These are phyloP conservation scores for Passer montanus DNA, from an alignment of 2,113 vertebrate genomes.

Conservation along the genomic window DNA sequence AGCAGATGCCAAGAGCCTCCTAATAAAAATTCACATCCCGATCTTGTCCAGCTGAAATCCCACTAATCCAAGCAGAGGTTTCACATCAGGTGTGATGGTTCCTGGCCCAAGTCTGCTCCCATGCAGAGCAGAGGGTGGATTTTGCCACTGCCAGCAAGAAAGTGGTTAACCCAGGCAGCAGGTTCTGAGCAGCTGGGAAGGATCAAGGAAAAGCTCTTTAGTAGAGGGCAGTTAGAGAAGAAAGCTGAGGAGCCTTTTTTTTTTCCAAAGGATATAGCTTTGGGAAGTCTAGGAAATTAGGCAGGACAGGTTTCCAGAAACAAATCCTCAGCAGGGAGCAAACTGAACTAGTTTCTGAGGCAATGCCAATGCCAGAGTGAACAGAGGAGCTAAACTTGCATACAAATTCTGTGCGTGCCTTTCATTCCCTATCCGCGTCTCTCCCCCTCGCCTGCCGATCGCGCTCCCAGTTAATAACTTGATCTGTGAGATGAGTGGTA, in stretches of 20 bases:
- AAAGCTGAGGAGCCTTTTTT: background rate
- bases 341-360: conserved; percentile 12
- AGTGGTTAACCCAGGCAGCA: background rate
- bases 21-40: background rate
- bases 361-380: background rate
- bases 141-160: background rate
- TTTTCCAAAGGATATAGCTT: background rate
- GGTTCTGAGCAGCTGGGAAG: background rate
- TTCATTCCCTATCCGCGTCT: background rate
- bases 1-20: background rate
- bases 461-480: background rate
- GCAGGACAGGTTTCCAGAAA: conserved; percentile 45
- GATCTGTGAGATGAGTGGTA: background rate
- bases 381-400: conserved; percentile 13
- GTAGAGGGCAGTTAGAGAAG: background rate
- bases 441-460: background rate
- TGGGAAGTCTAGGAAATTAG: conserved; percentile 26
- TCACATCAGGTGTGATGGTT: background rate
- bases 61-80: background rate
- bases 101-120: background rate
- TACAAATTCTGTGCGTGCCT: background rate
- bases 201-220: background rate
- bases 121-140: background rate
- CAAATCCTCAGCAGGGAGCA: conserved; percentile 21
- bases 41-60: background rate